These are phyloP conservation scores for Paradoxurus hermaphroditus DNA, from an alignment of 2,113 vertebrate genomes.

Conservation along the genomic window DNA sequence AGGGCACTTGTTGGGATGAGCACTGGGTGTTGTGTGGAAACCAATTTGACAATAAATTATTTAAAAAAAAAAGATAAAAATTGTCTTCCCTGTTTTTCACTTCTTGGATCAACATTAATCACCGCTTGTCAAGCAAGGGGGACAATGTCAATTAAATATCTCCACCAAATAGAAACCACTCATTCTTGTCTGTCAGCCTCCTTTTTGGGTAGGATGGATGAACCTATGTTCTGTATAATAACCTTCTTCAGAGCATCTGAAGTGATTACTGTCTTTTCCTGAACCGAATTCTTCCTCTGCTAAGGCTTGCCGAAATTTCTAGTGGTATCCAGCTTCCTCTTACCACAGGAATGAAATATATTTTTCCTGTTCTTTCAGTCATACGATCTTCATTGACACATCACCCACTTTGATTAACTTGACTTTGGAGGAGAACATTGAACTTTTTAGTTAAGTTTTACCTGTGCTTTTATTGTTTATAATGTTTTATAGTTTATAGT, in stretches of 20 bases:
- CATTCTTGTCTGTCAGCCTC: no score
- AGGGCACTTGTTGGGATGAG: no score
- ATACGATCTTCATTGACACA: not conserved
- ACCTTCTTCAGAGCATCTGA: not conserved
- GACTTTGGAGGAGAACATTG: slow-evolving; percentile 7
- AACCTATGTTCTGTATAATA: not conserved
- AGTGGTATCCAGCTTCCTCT: slow-evolving; percentile 50
- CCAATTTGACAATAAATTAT: no score
- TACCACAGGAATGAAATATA: not conserved
- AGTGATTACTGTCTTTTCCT: not conserved
- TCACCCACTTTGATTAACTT: not conserved
- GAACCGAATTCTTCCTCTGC: not conserved
- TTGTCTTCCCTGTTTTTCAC: slow-evolving; percentile 57
- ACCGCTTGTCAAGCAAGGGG: not conserved
- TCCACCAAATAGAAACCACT: not conserved
- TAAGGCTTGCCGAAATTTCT: not conserved
- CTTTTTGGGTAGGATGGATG: not conserved
- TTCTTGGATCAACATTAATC: not conserved
- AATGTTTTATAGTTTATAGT: not conserved
- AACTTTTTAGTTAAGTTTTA: not conserved
- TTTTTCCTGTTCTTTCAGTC: slow-evolving; percentile 38
- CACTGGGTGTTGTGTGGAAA: no score
- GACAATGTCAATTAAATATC: not conserved
- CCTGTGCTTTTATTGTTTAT: not conserved
- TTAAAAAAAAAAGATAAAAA: no score